Evolutionary conservation across 2,113 vertebrate genomes (phyloP).

Genomic region (Nibea albiflora): DNA sequence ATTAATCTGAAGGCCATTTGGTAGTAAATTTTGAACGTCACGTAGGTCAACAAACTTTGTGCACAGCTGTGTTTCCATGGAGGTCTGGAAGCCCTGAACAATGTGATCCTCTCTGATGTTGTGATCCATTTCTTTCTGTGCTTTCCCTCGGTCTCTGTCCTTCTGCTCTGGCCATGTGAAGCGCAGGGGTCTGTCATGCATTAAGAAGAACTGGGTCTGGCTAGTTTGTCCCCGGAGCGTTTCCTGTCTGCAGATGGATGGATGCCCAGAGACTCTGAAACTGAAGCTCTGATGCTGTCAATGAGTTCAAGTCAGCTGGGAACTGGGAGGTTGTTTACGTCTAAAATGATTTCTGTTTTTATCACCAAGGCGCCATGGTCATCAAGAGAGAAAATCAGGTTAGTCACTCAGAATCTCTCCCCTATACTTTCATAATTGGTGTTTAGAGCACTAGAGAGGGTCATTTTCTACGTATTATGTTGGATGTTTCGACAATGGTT

Average conservation of each 20-base stretch:
- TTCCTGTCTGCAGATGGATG: slow-evolving; percentile 73
- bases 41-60: slow-evolving; percentile 27
- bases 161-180: slow-evolving; percentile 39
- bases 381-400: slow-evolving; percentile 50
- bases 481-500: not conserved
- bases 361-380: slow-evolving; percentile 34
- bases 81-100: slow-evolving; percentile 12
- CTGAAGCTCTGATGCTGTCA: slow-evolving; percentile 50
- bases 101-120: slow-evolving; percentile 22
- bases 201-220: slow-evolving; percentile 64
- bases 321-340: slow-evolving; percentile 56
- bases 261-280: slow-evolving; percentile 58
- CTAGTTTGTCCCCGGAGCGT: slow-evolving; percentile 56
- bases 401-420: slow-evolving; percentile 3
- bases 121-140: slow-evolving; percentile 23
- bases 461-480: not conserved
- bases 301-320: slow-evolving; percentile 51
- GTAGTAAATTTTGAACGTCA: slow-evolving; percentile 27
- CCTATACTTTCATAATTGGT: slow-evolving; percentile 9
- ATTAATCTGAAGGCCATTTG: not conserved
- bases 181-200: slow-evolving; percentile 64
- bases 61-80: slow-evolving; percentile 12
- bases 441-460: slow-evolving; percentile 2
- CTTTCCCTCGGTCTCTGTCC: not conserved
- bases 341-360: slow-evolving; percentile 45